Evolutionary conservation across 2,113 vertebrate genomes (phyloP).

Genomic region (Dromaius novaehollandiae): DNA sequence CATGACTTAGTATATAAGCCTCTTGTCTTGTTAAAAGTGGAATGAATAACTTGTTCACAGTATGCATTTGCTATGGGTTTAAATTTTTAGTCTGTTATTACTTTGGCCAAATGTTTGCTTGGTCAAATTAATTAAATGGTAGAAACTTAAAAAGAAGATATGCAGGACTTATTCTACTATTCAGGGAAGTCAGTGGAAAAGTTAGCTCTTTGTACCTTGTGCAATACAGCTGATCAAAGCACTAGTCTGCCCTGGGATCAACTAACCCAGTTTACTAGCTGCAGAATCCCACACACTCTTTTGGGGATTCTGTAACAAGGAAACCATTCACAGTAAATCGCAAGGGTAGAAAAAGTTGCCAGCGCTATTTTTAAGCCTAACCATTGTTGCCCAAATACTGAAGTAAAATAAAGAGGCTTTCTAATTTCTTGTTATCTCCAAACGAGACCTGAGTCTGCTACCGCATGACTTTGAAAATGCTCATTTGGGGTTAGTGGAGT

Average conservation of each 20-base stretch:
- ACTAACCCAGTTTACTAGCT: accelerated
- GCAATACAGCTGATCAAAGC: not conserved
- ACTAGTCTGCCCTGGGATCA: not conserved
- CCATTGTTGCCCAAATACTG: not conserved
- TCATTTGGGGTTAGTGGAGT: not conserved
- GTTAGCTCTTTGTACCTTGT: not conserved
- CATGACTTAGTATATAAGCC: no score
- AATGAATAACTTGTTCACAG: no score
- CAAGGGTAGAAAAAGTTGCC: not conserved
- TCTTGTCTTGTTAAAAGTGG: no score
- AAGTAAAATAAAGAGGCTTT: not conserved
- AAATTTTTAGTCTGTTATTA: not conserved
- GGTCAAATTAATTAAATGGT: not conserved
- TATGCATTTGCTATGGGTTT: no score
- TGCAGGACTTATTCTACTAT: not conserved
- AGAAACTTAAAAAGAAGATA: not conserved
- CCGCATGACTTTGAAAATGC: not conserved
- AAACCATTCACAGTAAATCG: not conserved
- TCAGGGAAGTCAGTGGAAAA: not conserved
- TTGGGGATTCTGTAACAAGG: not conserved
- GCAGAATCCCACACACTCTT: not conserved
- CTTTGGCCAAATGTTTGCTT: not conserved
- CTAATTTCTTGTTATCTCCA: not conserved
- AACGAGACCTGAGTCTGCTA: not conserved
- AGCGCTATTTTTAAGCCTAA: not conserved